A percentile compares a stretch with the other conserved stretches of the same genome.
phyloP scores from a whole-genome alignment of 2,888 invertebrate species.

The Tenthredo amoena region DNA sequence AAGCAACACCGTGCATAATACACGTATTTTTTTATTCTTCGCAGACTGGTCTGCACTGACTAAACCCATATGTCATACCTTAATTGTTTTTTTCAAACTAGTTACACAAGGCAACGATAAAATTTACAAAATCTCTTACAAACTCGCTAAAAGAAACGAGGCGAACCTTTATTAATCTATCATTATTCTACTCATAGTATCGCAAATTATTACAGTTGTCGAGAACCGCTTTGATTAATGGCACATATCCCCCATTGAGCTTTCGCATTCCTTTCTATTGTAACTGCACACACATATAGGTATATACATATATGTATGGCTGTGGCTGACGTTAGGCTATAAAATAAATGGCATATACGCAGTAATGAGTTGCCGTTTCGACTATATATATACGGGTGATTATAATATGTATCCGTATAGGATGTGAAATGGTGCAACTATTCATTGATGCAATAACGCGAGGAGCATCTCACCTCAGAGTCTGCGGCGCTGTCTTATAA shows the following conservation, averaged over 20 bases:
- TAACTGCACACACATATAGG: neutral
- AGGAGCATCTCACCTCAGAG: neutral
- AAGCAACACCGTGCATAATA: neutral
- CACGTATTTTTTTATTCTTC: neutral
- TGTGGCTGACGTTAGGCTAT: neutral
- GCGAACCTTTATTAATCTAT: neutral
- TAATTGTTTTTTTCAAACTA: neutral
- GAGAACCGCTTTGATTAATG: slow-evolving; percentile 5
- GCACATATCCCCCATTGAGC: neutral
- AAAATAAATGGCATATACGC: slow-evolving; percentile 17
- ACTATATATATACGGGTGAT: neutral
- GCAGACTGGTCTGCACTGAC: neutral
- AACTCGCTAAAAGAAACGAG: too few relatives aligned
- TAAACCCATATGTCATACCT: neutral
- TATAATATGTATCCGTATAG: neutral
- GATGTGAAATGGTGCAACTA: slow-evolving; percentile 5
- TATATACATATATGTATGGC: too few relatives aligned
- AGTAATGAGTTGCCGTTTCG: slow-evolving; percentile 12
- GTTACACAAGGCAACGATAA: neutral
- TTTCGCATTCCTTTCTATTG: slow-evolving; percentile 27
- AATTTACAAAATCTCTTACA: too few relatives aligned
- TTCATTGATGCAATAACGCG: neutral
- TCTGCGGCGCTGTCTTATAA: neutral
- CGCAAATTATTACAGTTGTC: neutral
- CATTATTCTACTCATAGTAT: neutral